Conservation (phyloP, 2,888 invertebrate species). For the Cepaea hortensis region DNA sequence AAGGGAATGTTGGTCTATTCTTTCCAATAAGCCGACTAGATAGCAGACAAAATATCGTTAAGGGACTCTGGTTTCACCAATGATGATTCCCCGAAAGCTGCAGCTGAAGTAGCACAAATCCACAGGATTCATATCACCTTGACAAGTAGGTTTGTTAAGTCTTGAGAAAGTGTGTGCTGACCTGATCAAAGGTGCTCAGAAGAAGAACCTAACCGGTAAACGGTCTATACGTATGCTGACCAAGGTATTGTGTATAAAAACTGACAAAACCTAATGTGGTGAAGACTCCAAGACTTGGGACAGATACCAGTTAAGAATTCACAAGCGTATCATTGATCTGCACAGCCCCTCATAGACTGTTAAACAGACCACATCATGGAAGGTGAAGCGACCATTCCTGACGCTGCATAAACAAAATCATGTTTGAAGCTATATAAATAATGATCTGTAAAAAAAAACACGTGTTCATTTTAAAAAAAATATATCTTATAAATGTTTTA, state of each 20-base stretch:
- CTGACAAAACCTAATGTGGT: slow-evolving; percentile 99
- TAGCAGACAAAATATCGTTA: slow-evolving; percentile 89
- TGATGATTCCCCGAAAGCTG: slow-evolving; percentile 81
- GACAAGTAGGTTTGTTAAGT: slow-evolving; percentile 20
- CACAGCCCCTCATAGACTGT: slow-evolving; percentile 99
- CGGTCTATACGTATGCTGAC: slow-evolving; percentile 99
- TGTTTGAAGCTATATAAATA: too few species aligned
- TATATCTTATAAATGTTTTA: too few species aligned
- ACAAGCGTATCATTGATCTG: slow-evolving; percentile 98
- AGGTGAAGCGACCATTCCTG: too few species aligned
- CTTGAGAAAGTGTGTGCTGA: slow-evolving; percentile 16
- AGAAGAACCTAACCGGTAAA: slow-evolving; percentile 91
- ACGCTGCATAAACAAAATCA: too few species aligned
- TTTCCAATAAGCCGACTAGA: slow-evolving; percentile 77
- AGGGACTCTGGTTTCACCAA: slow-evolving; percentile 71
- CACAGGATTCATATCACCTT: slow-evolving; percentile 91
- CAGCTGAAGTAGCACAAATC: slow-evolving; percentile 89
- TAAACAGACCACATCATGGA: slow-evolving; percentile 86
- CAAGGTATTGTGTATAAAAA: slow-evolving; percentile 97
- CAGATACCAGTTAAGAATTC: slow-evolving; percentile 81
- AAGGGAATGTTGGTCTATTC: too few species aligned
- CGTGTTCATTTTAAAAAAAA: too few species aligned
- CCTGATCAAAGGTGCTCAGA: too few species aligned
- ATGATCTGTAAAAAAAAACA: too few species aligned
- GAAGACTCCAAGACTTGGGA: slow-evolving; percentile 99